These are phyloP conservation scores for Orthosia gracilis DNA, from an alignment of 2,888 invertebrate species.

Conservation along the genomic window DNA sequence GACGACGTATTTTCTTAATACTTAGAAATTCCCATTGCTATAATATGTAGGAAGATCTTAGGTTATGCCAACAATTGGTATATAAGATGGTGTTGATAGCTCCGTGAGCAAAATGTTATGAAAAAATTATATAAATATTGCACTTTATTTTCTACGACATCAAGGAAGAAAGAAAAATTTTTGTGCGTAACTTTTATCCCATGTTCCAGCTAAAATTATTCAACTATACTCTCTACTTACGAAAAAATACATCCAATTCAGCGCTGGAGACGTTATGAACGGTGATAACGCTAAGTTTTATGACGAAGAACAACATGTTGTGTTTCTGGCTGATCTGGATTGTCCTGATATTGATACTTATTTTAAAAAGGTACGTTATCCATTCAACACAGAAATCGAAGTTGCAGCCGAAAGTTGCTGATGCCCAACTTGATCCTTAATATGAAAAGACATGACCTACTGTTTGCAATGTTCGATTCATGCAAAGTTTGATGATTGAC, in stretches of 20 bases:
- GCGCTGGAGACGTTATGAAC: constrained; percentile 74
- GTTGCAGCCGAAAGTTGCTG: not conserved
- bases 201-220: constrained; percentile 76
- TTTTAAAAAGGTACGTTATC: constrained; percentile 72
- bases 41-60: not conserved
- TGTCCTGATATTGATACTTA: constrained; percentile 75
- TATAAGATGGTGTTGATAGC: not conserved
- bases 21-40: not conserved
- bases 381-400: not conserved
- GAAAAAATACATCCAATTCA: constrained; percentile 68
- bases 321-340: constrained; percentile 79
- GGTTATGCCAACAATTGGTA: not conserved
- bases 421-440: not conserved
- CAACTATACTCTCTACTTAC: constrained; percentile 73
- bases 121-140: too few relatives aligned
- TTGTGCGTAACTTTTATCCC: too few relatives aligned
- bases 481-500: not conserved
- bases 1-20: not conserved
- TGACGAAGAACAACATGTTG: constrained; percentile 75
- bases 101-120: too few relatives aligned
- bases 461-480: not conserved
- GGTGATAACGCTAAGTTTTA: constrained; percentile 67
- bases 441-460: not conserved
- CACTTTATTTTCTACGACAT: too few relatives aligned
- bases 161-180: too few relatives aligned